Conservation (phyloP, 1,140 invertebrate species). For the Sesamia nonagrioides region DNA sequence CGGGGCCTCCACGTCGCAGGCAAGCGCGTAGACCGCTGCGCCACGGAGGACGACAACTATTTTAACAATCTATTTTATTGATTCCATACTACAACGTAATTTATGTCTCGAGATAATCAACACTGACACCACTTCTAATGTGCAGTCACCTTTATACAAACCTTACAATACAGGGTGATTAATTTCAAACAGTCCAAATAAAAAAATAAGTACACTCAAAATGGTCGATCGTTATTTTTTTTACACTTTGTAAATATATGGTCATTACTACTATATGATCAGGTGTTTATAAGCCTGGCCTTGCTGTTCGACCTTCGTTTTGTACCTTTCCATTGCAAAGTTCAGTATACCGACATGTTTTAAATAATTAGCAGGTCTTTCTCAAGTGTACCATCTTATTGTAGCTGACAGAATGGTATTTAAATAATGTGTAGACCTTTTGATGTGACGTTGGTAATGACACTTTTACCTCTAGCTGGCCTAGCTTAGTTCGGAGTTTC, state of each 20-base stretch:
- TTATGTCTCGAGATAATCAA: too few species aligned
- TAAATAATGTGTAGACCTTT: not conserved
- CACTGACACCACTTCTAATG: too few species aligned
- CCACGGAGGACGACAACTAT: too few species aligned
- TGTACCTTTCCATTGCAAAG: slow-evolving; percentile 24
- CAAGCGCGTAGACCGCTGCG: too few species aligned
- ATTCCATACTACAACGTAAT: too few species aligned
- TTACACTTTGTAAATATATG: not conserved
- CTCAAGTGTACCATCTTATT: slow-evolving; percentile 14
- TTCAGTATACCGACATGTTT: slow-evolving; percentile 12
- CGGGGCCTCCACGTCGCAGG: too few species aligned
- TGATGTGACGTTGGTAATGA: too few species aligned
- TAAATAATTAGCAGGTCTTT: slow-evolving; percentile 18
- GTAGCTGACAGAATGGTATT: not conserved
- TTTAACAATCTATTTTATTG: too few species aligned
- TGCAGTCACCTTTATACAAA: not conserved
- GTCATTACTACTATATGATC: not conserved
- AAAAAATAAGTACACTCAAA: not conserved
- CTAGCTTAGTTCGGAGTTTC: too few species aligned
- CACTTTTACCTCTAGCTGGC: too few species aligned
- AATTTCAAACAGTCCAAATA: not conserved
- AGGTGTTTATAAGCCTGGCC: slow-evolving; percentile 8
- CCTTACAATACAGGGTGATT: not conserved
- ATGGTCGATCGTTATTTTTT: not conserved
- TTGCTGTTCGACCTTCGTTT: not conserved